Conservation (phyloP, 2,797 vertebrate species). For the Myiothlypis coronata region DNA sequence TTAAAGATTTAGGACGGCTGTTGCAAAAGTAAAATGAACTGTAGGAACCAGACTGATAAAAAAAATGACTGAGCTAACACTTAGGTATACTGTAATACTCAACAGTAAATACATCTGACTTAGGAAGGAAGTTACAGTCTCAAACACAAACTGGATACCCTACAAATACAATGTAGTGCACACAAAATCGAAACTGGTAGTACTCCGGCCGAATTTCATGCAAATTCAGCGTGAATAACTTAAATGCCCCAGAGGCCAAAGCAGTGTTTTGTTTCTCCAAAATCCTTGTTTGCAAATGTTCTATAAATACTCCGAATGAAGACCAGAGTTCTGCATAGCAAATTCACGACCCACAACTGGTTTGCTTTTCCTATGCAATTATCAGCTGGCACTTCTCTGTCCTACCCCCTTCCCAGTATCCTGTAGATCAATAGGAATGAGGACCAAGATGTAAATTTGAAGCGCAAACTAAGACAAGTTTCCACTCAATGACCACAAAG, state of each 20-base stretch:
- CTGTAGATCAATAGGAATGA: neutral
- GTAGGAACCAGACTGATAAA: neutral
- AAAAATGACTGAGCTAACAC: rapidly evolving
- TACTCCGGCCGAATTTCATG: neutral
- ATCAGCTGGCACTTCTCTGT: neutral
- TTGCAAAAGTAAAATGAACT: neutral
- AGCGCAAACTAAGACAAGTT: neutral
- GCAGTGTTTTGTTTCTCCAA: neutral
- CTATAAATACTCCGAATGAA: neutral
- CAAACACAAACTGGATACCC: neutral
- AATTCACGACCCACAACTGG: neutral
- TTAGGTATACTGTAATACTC: neutral
- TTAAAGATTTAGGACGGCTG: neutral
- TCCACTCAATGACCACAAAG: neutral
- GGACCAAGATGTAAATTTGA: neutral
- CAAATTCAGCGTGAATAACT: neutral
- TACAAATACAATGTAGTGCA: neutral
- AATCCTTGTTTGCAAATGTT: neutral
- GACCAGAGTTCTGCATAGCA: neutral
- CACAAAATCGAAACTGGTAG: neutral
- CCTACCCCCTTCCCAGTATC: neutral
- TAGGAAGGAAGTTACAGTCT: neutral
- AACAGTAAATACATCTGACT: neutral
- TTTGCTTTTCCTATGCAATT: neutral
- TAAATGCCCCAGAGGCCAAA: neutral